Evolutionary conservation across 2,888 invertebrate genomes (phyloP), one percentile per base, ranked within the genome.

Genomic region (Schizotus pectinicornis): DNA sequence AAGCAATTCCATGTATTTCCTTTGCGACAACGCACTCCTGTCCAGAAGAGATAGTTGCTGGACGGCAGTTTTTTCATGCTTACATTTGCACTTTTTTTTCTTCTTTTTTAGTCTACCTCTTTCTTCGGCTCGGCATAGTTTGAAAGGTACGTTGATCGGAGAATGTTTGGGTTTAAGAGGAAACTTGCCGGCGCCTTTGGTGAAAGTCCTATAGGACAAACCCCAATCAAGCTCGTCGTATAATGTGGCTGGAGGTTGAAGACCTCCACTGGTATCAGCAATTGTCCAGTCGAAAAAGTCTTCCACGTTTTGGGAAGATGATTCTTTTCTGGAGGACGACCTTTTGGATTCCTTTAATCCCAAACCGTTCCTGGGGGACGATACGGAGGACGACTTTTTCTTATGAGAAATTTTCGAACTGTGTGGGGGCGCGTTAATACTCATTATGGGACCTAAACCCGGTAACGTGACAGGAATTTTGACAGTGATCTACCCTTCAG

Each of bases 1-100:
- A n/a, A 74, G 42, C 31, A 64, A 65, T 9, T 67, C 59, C 68
- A 73, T 72, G 55, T 74, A 74, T 43, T 72, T 61, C 8, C 50
- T 63, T 59, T 73, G 72, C 0, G 67, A 59, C 59, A 73, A 57
- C 3, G 71, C 59, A 34, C 66, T 69, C 6, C 62, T 37, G 31
- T 62, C 62, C 11, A 54, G 12, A 13, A 49, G 37, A 7, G 48
- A 42, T 7, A 54, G 14, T 8, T 42, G 7, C 33, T 54, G 14
- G 36, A 12, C 48, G 1, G 11, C 7, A 7, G 14, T 39, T 56
- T 13, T 9, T 6, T 13, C 31, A 14, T 41, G 33, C 47, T 56
- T 39, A 32, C 22, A 43, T 39, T 55, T 33, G 38, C 12, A 56
- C 11, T 41, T 47, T 31, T 30, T 46, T 14, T 46, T 60, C 36